Percentiles rank a stretch among this genome's conserved stretches.
Conservation (phyloP, 2,797 vertebrate genomes). For the Melanotaenia trifasciata region DNA sequence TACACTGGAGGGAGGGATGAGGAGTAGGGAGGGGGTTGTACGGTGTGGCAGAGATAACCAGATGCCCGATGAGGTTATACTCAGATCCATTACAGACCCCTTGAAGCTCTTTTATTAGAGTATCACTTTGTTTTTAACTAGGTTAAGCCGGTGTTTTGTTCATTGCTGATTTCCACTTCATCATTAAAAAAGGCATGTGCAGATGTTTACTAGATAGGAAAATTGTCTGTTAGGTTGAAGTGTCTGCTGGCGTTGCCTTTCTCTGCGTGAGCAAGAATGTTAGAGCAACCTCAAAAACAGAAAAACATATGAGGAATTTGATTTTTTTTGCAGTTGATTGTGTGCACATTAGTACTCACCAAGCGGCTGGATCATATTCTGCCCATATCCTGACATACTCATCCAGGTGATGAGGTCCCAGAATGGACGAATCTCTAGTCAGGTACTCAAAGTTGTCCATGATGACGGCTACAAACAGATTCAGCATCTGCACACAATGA, state of each 20-base stretch:
- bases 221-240: conserved; percentile 5
- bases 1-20: conserved; percentile 50
- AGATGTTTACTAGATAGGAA: neutral
- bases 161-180: neutral
- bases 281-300: conserved; percentile 33
- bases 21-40: conserved; percentile 47
- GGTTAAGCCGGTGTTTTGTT: neutral
- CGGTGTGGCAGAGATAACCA: conserved; percentile 68
- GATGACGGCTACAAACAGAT: conserved; percentile 96
- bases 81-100: conserved; percentile 65
- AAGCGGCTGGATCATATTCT: conserved; percentile 94
- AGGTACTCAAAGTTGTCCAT: conserved; percentile 99
- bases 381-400: conserved; percentile 98
- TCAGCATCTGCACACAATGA: conserved; percentile 88
- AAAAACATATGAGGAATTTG: conserved; percentile 2
- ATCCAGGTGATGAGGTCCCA: conserved; percentile 96
- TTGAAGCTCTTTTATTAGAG: conserved; percentile 44
- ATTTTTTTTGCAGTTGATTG: conserved; percentile 12
- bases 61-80: conserved; percentile 65
- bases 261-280: conserved; percentile 38
- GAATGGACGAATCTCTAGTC: conserved; percentile 94
- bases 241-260: conserved; percentile 12
- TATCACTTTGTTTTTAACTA: conserved; percentile 9
- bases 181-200: conserved; percentile 4
- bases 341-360: conserved; percentile 83